Evolutionary conservation across 2,888 invertebrate genomes (phyloP).

Genomic region (Aleiodes leptofemur): DNA sequence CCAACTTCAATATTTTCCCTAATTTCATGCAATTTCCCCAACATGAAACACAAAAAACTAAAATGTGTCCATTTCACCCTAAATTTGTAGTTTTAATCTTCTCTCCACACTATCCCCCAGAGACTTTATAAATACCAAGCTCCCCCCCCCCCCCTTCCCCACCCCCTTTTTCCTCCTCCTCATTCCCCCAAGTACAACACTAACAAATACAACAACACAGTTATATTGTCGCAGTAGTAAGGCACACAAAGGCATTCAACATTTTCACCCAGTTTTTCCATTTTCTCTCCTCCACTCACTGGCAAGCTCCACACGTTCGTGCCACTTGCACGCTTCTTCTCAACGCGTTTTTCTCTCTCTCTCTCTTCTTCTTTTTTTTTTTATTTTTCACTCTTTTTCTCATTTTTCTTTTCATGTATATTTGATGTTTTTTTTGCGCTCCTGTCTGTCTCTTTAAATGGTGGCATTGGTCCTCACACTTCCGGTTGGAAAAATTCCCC

Average conservation of each 20-base stretch:
- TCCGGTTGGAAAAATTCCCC: slow-evolving; percentile 35
- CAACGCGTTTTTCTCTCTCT: slow-evolving; percentile 5
- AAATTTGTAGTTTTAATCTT: slow-evolving; percentile 28
- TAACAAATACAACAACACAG: no score
- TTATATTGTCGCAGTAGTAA: slow-evolving; percentile 9
- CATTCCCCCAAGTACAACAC: no score
- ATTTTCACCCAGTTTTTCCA: slow-evolving; percentile 4
- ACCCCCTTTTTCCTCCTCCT: no score
- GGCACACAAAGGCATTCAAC: slow-evolving; percentile 5
- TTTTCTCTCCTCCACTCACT: slow-evolving; percentile 6
- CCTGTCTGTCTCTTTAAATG: slow-evolving; percentile 2
- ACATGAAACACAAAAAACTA: no score
- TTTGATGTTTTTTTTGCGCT: not conserved
- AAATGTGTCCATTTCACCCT: no score
- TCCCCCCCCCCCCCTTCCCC: no score
- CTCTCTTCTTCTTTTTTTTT: not conserved
- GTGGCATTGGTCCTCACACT: not conserved
- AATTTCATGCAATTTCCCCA: no score
- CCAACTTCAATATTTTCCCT: no score
- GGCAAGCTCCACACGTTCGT: slow-evolving; percentile 10
- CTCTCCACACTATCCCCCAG: not conserved
- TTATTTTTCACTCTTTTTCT: not conserved
- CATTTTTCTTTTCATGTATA: slow-evolving; percentile 15
- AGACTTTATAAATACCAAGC: not conserved
- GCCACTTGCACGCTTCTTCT: slow-evolving; percentile 22